Base-by-base conservation (phyloP, 2,888 invertebrate species). In the Argyresthia albistria region DNA sequence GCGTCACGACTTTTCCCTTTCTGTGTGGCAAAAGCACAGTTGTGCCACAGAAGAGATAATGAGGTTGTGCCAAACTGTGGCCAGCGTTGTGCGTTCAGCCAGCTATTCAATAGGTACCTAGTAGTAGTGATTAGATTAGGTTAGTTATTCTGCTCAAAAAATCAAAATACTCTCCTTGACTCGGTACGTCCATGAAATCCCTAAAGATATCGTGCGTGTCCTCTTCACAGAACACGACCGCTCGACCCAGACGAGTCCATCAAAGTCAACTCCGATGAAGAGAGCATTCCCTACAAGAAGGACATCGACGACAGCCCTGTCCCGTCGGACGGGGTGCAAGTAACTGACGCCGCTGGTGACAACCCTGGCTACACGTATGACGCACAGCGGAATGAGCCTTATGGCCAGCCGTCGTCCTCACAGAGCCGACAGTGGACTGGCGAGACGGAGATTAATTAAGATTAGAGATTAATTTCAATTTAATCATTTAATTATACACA, bases 201-300 rank as follows among this genome's bases (percentile, higher is more conserved):
- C 25, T 25, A 25, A 25, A 25, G 25, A 25, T 25, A 25, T 6
- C 6, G 6, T 25, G n/a, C n/a, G 25, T 25, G 25, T 7, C 16
- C 15, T 45, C 8, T n/a, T 46, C 6, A 36, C 68, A 81, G 80
- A 52, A 63, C 69, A 8, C 75, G 82, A 7, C 63, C 75, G 0
- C 63, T 86, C 55, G 87, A 87, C 58, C 83, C 81, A 0, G 86
- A 87, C 50, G 87, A 87, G 16, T 84, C 86, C 8, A 58, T 81
- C 57, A 80, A 78, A 59, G 68, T 86, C 37, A 80, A 82, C 56
- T 86, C 86, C 0, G 87, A 87, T 50, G 84, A 86, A 52, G 86
- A 87, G 4, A 86, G 86, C 58, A 76, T 88, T 46, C 86, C 86
- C 0, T 88, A 87, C 70, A 88, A 87, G 67, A 87, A 86, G 57